phyloP scores from a whole-genome alignment of 2,888 invertebrate genomes.

The Pasiphila rectangulata region DNA sequence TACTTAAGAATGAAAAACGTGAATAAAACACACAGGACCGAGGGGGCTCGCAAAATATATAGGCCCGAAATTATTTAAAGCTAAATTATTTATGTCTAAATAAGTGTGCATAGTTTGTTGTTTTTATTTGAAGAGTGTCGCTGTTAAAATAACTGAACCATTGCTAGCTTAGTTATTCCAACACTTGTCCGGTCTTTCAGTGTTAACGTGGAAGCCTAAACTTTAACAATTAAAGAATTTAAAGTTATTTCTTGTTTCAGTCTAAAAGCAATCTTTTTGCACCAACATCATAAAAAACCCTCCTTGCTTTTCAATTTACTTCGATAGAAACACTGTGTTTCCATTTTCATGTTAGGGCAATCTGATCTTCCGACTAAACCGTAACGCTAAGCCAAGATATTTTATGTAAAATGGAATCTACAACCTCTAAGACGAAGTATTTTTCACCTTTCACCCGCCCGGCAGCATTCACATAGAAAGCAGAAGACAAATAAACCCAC shows the following conservation, averaged over 20 bases:
- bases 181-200: too few relatives aligned
- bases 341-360: conserved; percentile 18
- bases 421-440: conserved; percentile 32
- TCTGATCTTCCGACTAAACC: conserved; percentile 12
- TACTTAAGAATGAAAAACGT: too few relatives aligned
- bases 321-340: conserved; percentile 7
- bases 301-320: conserved; percentile 14
- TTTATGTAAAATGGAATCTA: conserved; percentile 32
- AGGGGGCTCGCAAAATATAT: too few relatives aligned
- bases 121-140: too few relatives aligned
- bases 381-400: conserved; percentile 13
- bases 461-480: conserved; percentile 2
- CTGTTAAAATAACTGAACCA: too few relatives aligned
- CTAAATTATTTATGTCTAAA: too few relatives aligned
- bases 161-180: too few relatives aligned
- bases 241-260: background rate
- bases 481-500: background rate
- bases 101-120: too few relatives aligned
- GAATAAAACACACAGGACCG: too few relatives aligned
- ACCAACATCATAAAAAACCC: conserved; percentile 3
- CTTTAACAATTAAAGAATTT: background rate
- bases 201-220: too few relatives aligned
- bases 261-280: conserved; percentile 4
- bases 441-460: conserved; percentile 28
- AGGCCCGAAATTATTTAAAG: too few relatives aligned